Base-by-base conservation (phyloP, 2,113 vertebrate species). In the Alectura lathami region DNA sequence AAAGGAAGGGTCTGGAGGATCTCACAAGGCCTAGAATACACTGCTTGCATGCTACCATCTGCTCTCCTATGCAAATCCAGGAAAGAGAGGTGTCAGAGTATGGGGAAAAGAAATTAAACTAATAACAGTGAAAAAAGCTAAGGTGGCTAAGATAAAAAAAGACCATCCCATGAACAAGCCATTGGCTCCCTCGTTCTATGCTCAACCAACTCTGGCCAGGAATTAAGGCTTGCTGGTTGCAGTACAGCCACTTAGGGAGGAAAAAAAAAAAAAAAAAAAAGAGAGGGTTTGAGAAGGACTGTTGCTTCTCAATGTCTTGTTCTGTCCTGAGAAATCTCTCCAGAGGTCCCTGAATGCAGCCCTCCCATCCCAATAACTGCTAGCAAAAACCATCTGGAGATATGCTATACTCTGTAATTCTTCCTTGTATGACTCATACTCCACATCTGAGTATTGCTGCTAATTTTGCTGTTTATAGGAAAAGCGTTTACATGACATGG, bases 401-500 rank as follows among this genome's bases (percentile, higher is more conserved):
- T n/a, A 53, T 0, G 1, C 13, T 43, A 14, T 24, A 17, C 40
- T 68, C 53, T 26, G 21, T 34, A n/a, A 10, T 11, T 16, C 26
- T 64, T 77, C 15, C 54, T 48, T 21, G 6, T 48, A 8, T 53
- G 42, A 86, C 2, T 79, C 72, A n/a, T 10, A 11, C n/a, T 60
- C 70, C 2, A 1, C 8, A 27, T 8, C 4, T 29, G 26, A 50
- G 8, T 3, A 3, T 8, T 74, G 43, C 34, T 59, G 2, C 21
- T n/a, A 69, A 57, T 17, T 32, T 1, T 6, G 30, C 21, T 13
- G 4, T n/a, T 90, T 82, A 26, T 29, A 78, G 38, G 36, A 88
- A 70, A 0, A 23, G 13, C 6, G 6, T 32, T 30, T 26, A 20
- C 43, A 8, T 5, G 3, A 32, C 9, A 1, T 5, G 5, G 4